These are phyloP conservation scores for Chrysodeixis includens DNA, from an alignment of 2,888 invertebrate genomes.

Conservation along the genomic window DNA sequence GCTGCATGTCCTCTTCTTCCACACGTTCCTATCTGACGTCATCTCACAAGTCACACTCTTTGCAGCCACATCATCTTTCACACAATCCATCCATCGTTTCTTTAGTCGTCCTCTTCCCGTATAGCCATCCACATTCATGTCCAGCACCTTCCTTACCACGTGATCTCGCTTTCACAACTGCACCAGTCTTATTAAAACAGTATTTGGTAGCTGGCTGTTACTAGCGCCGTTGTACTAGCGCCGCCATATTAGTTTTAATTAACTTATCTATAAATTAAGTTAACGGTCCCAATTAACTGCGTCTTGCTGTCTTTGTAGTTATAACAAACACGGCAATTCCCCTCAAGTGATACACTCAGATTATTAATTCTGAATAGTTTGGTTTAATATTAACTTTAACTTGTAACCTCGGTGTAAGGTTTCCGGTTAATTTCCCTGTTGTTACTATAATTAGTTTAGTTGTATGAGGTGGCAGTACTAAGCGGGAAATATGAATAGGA, in stretches of 20 bases:
- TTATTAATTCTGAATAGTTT: conserved; percentile 11
- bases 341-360: background rate
- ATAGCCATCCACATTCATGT: too few relatives aligned
- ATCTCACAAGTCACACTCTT: too few relatives aligned
- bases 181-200: too few relatives aligned
- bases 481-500: background rate
- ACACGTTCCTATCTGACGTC: too few relatives aligned
- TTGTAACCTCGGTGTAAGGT: background rate
- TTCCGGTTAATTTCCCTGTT: background rate
- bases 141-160: too few relatives aligned
- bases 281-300: conserved; percentile 18
- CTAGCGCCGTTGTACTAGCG: background rate
- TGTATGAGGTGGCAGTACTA: too few relatives aligned
- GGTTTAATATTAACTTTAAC: background rate
- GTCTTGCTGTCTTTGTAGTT: conserved; percentile 26
- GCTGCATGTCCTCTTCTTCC: too few relatives aligned
- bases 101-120: too few relatives aligned
- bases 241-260: conserved; percentile 13
- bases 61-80: too few relatives aligned
- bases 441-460: background rate
- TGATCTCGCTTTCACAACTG: too few relatives aligned
- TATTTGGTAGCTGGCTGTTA: background rate
- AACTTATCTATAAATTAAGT: conserved; percentile 33
- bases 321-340: conserved; percentile 17
- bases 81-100: too few relatives aligned